Base-by-base conservation (phyloP, 2,113 vertebrate species). In the Chlorocebus sabaeus region DNA sequence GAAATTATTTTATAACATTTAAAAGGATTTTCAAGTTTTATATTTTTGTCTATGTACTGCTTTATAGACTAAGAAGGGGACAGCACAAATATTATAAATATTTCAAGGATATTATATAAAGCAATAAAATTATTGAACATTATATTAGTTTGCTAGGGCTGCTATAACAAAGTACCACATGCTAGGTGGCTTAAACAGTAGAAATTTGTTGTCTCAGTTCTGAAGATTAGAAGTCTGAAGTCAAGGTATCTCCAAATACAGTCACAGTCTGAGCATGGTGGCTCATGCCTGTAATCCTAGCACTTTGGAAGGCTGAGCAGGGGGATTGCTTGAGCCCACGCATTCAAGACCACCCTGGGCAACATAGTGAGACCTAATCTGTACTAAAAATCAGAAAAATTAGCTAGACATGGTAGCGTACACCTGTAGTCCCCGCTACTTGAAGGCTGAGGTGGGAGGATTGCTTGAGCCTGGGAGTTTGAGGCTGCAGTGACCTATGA, bases 1-100 rank as follows among this genome's bases (percentile, higher is more conserved):
- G 83, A 52, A 84, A 68, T 50, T 8, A 90, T 90, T 93, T 89
- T 70, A 27, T 85, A 59, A 50, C 8, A 93, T 93, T 95, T 93
- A 90, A 93, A 84, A 94, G 43, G 68, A 64, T 32, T 89, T 91
- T 86, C 81, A 76, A 72, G 16, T 93, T 90, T 73, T 52, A 40
- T 83, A 84, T 27, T 85, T 72, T n/a, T 86, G 32, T 84, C 0
- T 93, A 27, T 86, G 35, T 88, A 38, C 20, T 84, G 43, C 11
- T 95, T 89, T 90, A 30, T 57, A 94, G 43, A 43, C 20, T 90
- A 88, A 59, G 96, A 87, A 68, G 30, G 12, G 27, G 35, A 67
- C 2, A 4, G 22, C 32, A 68, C 32, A 68, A 16, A 61, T 30
- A 61, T 32, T 82, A 18, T 70, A 57, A 85, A 73, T 85, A 64